Conservation (phyloP, 2,797 vertebrate species). For the Coluber constrictor region DNA sequence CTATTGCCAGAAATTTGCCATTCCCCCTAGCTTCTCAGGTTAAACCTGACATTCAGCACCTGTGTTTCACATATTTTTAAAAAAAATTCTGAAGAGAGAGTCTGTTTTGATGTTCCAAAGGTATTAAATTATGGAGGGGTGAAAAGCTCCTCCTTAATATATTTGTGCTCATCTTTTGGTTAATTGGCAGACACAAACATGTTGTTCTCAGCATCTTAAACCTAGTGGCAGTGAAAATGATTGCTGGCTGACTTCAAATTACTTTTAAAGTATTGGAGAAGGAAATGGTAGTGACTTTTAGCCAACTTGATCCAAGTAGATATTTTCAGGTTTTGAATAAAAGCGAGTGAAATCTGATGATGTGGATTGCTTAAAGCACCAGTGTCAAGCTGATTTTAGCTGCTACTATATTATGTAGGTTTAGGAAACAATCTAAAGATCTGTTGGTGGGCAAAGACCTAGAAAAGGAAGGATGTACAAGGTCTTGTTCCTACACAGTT, state of each 20-base stretch:
- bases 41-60: not conserved
- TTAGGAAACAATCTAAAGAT: conserved; percentile 54
- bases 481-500: conserved; percentile 48
- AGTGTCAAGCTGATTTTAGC: conserved; percentile 41
- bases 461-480: conserved; percentile 61
- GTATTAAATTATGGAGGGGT: not conserved
- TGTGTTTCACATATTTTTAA: not conserved
- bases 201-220: not conserved
- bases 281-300: not conserved
- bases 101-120: not conserved
- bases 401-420: conserved; percentile 50
- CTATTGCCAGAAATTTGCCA: too few relatives aligned
- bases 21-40: not conserved
- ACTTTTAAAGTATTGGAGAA: not conserved
- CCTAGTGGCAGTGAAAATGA: not conserved
- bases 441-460: conserved; percentile 46
- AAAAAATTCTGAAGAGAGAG: not conserved
- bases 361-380: not conserved
- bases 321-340: not conserved
- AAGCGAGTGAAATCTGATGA: not conserved
- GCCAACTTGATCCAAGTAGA: not conserved
- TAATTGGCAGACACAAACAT: not conserved
- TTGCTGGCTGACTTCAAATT: not conserved
- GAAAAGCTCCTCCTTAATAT: not conserved
- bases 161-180: not conserved